phyloP scores from a whole-genome alignment of 1,140 invertebrate species.

The Pemphigus obesinymphae region DNA sequence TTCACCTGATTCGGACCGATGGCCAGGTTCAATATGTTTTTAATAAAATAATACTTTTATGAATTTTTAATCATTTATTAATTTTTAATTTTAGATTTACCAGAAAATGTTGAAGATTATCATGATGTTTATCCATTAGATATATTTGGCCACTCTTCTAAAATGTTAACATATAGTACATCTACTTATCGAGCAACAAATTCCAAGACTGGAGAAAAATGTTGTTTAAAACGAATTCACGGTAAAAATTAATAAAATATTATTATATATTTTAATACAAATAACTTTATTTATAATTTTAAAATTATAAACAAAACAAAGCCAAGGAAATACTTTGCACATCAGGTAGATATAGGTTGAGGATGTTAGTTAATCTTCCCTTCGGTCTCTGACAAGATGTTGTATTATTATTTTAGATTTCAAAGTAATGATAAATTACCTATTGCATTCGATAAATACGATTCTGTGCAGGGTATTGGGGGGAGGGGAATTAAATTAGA shows the following conservation, averaged over 20 bases:
- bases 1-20: constrained; percentile 7
- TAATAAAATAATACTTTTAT: neutral
- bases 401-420: too few species aligned
- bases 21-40: neutral
- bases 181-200: constrained; percentile 90
- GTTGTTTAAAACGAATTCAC: constrained; percentile 84
- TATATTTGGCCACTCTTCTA: constrained; percentile 52
- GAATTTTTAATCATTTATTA: neutral
- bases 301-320: too few species aligned
- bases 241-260: constrained; percentile 54
- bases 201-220: constrained; percentile 77
- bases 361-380: too few species aligned
- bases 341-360: too few species aligned
- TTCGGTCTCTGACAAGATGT: too few species aligned
- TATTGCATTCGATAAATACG: too few species aligned
- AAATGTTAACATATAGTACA: constrained; percentile 58
- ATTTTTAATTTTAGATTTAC: constrained; percentile 63
- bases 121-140: constrained; percentile 83
- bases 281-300: too few species aligned
- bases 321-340: too few species aligned
- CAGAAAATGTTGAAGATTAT: constrained; percentile 82
- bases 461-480: too few species aligned
- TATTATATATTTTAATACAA: too few species aligned
- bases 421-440: too few species aligned
- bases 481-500: too few species aligned